Percentiles rank a stretch among this genome's conserved stretches.
These are phyloP conservation scores for Hyperoplus immaculatus DNA, from an alignment of 2,797 vertebrate species.

Conservation along the genomic window DNA sequence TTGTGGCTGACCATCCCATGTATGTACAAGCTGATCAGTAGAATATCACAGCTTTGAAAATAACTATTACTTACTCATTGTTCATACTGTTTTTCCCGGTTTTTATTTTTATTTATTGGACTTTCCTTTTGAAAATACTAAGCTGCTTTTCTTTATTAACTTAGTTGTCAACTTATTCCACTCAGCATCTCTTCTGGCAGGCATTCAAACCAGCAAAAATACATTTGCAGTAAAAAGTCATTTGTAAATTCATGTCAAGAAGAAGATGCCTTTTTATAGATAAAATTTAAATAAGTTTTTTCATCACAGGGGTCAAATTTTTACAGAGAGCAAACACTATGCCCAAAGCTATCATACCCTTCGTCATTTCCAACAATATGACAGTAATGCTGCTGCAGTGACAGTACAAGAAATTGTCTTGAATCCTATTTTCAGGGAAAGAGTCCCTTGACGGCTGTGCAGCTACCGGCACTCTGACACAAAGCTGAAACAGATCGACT, in stretches of 20 bases:
- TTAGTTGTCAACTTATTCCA: conserved; percentile 10
- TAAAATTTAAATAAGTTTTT: conserved; percentile 48
- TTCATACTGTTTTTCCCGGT: not conserved
- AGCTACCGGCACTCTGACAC: conserved; percentile 50
- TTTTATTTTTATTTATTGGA: not conserved
- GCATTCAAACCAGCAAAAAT: not conserved
- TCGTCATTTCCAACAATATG: conserved; percentile 45
- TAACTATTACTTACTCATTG: not conserved
- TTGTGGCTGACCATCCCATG: too few relatives aligned
- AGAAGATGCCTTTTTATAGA: conserved; percentile 49
- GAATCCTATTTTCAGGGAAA: conserved; percentile 66
- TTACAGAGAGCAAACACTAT: conserved; percentile 47
- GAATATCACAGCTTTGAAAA: not conserved
- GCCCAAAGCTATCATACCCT: conserved; percentile 43
- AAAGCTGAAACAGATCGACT: conserved; percentile 60
- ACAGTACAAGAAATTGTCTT: conserved; percentile 69
- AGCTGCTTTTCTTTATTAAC: not conserved
- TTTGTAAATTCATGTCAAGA: conserved; percentile 30
- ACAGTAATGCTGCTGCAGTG: conserved; percentile 43
- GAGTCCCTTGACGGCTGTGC: conserved; percentile 48
- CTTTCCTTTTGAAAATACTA: not conserved
- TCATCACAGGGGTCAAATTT: conserved; percentile 54
- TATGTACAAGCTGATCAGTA: not conserved
- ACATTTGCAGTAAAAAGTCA: conserved; percentile 20
- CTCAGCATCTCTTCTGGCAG: conserved; percentile 13